A percentile compares a stretch with the other conserved stretches of the same genome.
These are phyloP conservation scores for Melinaea menophilus DNA, from an alignment of 2,888 invertebrate genomes.

Conservation along the genomic window DNA sequence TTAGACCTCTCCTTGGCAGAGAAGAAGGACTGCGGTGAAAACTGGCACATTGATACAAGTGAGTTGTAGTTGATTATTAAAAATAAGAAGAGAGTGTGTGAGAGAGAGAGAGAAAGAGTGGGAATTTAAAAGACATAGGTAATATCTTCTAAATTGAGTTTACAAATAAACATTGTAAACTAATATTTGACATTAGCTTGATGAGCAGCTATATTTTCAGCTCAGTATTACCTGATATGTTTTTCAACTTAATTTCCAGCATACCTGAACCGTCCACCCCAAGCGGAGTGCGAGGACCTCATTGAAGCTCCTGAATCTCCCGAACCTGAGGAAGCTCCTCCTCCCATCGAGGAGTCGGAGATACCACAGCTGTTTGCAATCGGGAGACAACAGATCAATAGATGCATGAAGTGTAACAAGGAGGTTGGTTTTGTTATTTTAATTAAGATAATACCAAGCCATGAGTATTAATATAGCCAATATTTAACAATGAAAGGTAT, in stretches of 20 bases:
- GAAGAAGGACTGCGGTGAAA: constrained; percentile 56
- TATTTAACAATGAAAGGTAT: no score
- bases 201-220: no score
- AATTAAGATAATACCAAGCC: no score
- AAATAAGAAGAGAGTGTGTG: neutral
- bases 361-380: constrained; percentile 91
- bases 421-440: constrained; percentile 74
- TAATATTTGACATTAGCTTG: no score
- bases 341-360: constrained; percentile 80
- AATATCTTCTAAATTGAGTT: no score
- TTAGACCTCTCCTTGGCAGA: constrained; percentile 55
- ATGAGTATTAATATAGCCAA: no score
- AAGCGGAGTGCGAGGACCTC: constrained; percentile 1
- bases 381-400: constrained; percentile 87
- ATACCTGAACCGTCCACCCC: constrained; percentile 1
- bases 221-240: no score
- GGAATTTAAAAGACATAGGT: no score
- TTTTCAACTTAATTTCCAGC: neutral
- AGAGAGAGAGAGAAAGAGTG: no score
- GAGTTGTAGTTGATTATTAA: constrained; percentile 44
- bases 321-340: neutral
- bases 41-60: constrained; percentile 55
- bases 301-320: neutral
- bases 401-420: constrained; percentile 89
- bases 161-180: no score